Evolutionary conservation across 2,888 invertebrate species (phyloP), one percentile per base, ranked within the genome.

Genomic region (Athalia circularis): DNA sequence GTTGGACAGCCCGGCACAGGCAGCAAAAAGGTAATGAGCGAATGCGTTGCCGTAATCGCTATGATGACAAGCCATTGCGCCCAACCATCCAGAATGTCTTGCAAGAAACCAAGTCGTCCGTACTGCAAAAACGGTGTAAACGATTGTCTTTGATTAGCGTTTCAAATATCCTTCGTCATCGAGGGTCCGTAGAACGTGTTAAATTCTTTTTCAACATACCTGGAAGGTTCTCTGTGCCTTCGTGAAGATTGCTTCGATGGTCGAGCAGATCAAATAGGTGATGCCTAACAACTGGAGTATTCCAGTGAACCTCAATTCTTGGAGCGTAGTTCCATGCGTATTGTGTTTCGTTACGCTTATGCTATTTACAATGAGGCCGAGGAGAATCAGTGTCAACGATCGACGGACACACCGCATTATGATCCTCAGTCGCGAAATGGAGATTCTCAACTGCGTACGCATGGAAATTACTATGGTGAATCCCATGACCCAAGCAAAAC

Each of bases 401-500:
- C 96, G 92, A 15, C 92, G 91, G 0, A 93, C 87, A 3, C 91
- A 91, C 80, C 91, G 91, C 45, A 91, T 84, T 59, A 92, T 88
- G 13, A 93, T 88, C 81, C 90, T 88, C 43, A 90, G 86, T 78
- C 94, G 92, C 0, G 94, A 93, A 83, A 93, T 90, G 0, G 94
- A 93, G 45, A 94, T 92, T 82, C 95, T 91, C 1, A 96, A 91
- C 76, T 95, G 92, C 0, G 94, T 94, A 82, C 94, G 93, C 45
- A 96, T 92, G 0, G 96, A 95, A 79, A 96, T 92, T 0, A 94
- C 94, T 80, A 96, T 91, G 0, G 96, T 94, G 79, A 96, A 92
- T 0, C 97, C 97, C 96, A 96, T 96, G n/a, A 96, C 93, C 94
- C 96, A 97, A 47, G 95, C 93, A 89, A 97, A 97, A 94, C 94